Conservation (phyloP, 2,888 invertebrate genomes). For the Trissoscelio sp. region DNA sequence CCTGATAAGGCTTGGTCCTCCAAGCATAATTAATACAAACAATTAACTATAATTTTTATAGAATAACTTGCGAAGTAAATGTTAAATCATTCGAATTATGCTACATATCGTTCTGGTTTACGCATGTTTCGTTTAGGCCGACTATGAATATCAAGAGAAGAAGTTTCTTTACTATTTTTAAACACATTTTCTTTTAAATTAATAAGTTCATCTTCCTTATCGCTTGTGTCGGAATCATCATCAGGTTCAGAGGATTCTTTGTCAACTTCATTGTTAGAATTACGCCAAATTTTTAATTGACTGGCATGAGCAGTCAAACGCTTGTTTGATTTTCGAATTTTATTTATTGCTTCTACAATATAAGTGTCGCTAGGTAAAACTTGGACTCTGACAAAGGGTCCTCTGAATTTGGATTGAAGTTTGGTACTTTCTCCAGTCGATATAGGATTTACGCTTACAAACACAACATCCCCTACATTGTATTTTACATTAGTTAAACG, state of each 20-base stretch:
- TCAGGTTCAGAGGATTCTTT: not conserved
- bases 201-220: not conserved
- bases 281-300: conserved; percentile 32
- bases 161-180: not conserved
- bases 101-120: not conserved
- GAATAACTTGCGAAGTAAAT: not conserved
- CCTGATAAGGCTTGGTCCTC: conserved; percentile 7
- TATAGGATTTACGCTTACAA: conserved; percentile 11
- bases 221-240: not conserved
- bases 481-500: conserved; percentile 20
- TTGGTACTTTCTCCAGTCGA: conserved; percentile 21
- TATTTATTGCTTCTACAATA: not conserved
- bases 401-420: conserved; percentile 13
- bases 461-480: conserved; percentile 30
- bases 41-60: not conserved
- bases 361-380: conserved; percentile 20
- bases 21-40: not conserved
- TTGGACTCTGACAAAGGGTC: conserved; percentile 17
- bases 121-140: not conserved
- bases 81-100: not conserved
- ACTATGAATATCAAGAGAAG: not conserved
- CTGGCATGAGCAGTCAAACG: conserved; percentile 20
- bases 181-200: not conserved
- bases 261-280: not conserved
- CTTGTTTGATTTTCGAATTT: not conserved